Percentiles rank a stretch among this genome's conserved stretches.
phyloP scores from a whole-genome alignment of 2,113 vertebrate species.

The Todiramphus saurophagus region DNA sequence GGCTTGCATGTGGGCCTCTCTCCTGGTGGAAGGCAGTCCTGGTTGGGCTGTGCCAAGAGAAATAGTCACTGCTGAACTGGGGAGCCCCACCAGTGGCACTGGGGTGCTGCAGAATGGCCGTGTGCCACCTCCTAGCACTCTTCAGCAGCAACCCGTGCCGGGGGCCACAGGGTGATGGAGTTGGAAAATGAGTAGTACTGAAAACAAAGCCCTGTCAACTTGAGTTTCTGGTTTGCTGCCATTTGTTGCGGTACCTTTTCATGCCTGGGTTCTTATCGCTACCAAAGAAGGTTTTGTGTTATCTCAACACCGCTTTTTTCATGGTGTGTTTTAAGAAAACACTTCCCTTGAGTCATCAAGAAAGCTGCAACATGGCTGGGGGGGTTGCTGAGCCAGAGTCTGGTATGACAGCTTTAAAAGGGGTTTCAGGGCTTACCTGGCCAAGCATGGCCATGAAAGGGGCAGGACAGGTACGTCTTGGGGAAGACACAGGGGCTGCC shows the following conservation, averaged over 20 bases:
- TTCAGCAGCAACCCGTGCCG: background rate
- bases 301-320: background rate
- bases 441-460: fast-evolving
- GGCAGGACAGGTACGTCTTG: fast-evolving
- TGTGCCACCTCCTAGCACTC: background rate
- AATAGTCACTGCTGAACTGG: fast-evolving
- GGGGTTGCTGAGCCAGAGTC: background rate
- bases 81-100: background rate
- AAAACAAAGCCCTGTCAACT: background rate
- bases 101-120: fast-evolving
- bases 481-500: fast-evolving
- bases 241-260: fast-evolving
- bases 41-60: background rate
- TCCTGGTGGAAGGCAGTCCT: background rate
- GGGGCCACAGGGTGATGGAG: background rate
- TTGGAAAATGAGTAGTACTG: background rate
- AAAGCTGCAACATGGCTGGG: fast-evolving
- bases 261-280: background rate
- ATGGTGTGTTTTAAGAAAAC: fast-evolving
- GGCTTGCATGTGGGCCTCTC: background rate
- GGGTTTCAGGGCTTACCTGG: background rate
- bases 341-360: background rate
- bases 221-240: background rate
- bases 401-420: background rate
- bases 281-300: background rate